A percentile compares a stretch with the other conserved stretches of the same genome.
Conservation (phyloP, 2,888 invertebrate genomes). For the Macroteleia sp. region DNA sequence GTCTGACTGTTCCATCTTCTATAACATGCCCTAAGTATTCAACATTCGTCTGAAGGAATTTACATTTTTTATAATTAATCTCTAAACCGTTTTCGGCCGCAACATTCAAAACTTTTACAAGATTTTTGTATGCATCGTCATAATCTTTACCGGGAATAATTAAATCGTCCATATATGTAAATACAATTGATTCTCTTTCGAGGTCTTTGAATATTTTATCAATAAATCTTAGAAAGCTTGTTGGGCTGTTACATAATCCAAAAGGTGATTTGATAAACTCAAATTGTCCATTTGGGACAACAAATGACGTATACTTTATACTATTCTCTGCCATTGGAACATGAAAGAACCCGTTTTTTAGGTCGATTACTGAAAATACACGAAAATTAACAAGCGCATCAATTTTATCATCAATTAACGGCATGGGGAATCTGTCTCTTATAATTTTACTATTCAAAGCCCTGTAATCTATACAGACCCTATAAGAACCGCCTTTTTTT, state of each 20-base stretch:
- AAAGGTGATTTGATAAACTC: constrained; percentile 18
- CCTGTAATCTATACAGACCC: constrained; percentile 31
- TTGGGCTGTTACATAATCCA: constrained; percentile 5
- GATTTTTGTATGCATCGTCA: constrained; percentile 7
- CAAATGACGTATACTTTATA: too few relatives aligned
- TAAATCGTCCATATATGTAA: constrained; percentile 42
- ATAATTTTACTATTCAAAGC: too few relatives aligned
- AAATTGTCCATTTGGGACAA: constrained; percentile 8
- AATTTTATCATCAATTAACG: too few relatives aligned
- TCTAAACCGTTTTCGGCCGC: constrained; percentile 21
- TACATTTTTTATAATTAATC: constrained; percentile 58
- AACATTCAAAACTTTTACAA: constrained; percentile 1
- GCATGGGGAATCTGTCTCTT: too few relatives aligned
- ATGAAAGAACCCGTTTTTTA: too few relatives aligned
- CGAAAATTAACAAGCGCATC: too few relatives aligned
- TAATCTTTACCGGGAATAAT: constrained; percentile 35
- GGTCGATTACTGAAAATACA: too few relatives aligned
- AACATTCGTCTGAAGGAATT: constrained; percentile 49
- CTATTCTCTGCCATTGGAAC: too few relatives aligned
- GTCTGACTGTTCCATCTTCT: constrained; percentile 69
- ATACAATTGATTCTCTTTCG: constrained; percentile 4
- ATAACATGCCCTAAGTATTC: constrained; percentile 73
- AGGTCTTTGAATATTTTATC: constrained; percentile 7
- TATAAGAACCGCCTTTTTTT: constrained; percentile 29
- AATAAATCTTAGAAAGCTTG: constrained; percentile 12